Conservation (phyloP, 1,140 invertebrate genomes). For the Drosophila leontia region DNA sequence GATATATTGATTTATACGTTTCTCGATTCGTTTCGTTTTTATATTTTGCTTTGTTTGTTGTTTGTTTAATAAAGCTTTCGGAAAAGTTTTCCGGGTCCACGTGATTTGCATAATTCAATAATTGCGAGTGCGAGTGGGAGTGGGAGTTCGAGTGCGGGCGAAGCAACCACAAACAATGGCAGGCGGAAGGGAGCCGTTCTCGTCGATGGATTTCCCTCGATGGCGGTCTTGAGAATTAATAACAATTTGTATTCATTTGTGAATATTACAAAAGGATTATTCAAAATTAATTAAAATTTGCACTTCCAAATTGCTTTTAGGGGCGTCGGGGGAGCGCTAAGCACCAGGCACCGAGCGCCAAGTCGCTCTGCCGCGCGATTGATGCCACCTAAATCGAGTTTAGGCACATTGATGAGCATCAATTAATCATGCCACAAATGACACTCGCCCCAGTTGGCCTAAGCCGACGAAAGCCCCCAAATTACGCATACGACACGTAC, state of each 20-base stretch:
- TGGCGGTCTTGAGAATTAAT: slow-evolving; percentile 76
- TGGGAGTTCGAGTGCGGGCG: neutral
- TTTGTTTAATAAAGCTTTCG: slow-evolving; percentile 42
- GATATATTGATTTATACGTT: slow-evolving; percentile 69
- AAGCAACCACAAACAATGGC: slow-evolving; percentile 15
- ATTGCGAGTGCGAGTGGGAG: slow-evolving; percentile 18
- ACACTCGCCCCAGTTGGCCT: slow-evolving; percentile 64
- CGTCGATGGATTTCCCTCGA: slow-evolving; percentile 58
- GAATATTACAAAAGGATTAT: slow-evolving; percentile 82
- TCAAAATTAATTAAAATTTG: slow-evolving; percentile 83
- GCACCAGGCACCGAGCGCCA: neutral
- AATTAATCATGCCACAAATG: slow-evolving; percentile 80
- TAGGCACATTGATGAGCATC: slow-evolving; percentile 81
- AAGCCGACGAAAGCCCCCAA: slow-evolving; percentile 60
- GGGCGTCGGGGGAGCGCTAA: neutral
- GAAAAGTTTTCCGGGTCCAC: slow-evolving; percentile 45
- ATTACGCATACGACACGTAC: slow-evolving; percentile 81
- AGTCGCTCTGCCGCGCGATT: slow-evolving; percentile 46
- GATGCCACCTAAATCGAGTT: slow-evolving; percentile 73
- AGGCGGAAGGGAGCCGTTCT: slow-evolving; percentile 1
- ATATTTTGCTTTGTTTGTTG: slow-evolving; percentile 11
- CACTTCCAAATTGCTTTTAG: slow-evolving; percentile 50
- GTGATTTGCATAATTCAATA: slow-evolving; percentile 78
- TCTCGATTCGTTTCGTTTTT: slow-evolving; percentile 15
- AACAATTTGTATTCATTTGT: slow-evolving; percentile 83